phyloP scores from a whole-genome alignment of 1,140 invertebrate genomes.

The Periplaneta americana region DNA sequence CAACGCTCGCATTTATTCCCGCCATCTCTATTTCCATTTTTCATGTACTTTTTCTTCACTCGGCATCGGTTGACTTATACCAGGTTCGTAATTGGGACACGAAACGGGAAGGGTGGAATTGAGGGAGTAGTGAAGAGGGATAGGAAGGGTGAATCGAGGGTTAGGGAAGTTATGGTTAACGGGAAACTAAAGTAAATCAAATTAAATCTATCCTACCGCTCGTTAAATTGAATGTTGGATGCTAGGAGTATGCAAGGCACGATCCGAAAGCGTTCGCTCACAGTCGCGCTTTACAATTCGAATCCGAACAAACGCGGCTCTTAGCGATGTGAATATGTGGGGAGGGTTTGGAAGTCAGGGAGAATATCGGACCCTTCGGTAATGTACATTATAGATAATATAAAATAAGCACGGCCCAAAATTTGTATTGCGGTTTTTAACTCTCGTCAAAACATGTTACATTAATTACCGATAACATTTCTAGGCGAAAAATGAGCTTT shows the following conservation, averaged over 20 bases:
- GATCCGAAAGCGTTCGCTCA: background rate
- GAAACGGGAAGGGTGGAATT: background rate
- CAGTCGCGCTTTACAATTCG: background rate
- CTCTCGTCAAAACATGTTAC: background rate
- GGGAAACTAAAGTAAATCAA: slow-evolving; percentile 2
- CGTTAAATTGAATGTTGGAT: slow-evolving; percentile 6
- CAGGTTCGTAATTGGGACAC: slow-evolving; percentile 4
- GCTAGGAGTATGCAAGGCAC: slow-evolving; percentile 4
- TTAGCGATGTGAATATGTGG: background rate
- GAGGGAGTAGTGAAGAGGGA: background rate
- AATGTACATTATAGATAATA: background rate
- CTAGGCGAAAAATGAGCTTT: background rate
- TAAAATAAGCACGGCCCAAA: background rate
- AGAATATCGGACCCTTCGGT: background rate
- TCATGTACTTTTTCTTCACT: background rate
- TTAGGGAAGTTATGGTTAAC: slow-evolving; percentile 5
- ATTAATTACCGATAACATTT: background rate
- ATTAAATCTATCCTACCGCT: slow-evolving; percentile 10
- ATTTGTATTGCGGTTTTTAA: background rate
- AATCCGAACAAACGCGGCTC: background rate
- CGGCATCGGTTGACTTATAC: background rate
- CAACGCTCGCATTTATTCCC: background rate
- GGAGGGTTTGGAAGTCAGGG: too few species aligned
- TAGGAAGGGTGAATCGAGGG: background rate
- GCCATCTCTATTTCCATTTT: background rate